Evolutionary conservation across 1,140 invertebrate species (phyloP).

Genomic region (Drosophila obscura): DNA sequence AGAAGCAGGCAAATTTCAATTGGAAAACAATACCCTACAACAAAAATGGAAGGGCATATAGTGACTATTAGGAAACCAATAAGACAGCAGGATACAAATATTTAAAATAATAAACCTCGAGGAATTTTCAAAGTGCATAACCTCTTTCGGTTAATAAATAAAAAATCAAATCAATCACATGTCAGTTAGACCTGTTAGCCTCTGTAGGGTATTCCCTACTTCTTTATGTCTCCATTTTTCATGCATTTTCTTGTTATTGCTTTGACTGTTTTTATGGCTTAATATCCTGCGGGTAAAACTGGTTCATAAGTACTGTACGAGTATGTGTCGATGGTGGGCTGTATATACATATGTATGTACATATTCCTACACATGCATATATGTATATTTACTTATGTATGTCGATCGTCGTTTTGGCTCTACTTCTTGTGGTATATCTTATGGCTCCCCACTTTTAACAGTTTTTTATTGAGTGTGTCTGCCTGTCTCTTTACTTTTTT

Average conservation of each 20-base stretch:
- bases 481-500: conserved; percentile 28
- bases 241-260: conserved; percentile 36
- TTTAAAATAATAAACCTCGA: no score
- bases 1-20: conserved; percentile 11
- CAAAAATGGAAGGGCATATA: neutral
- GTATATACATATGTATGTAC: conserved; percentile 24
- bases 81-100: no score
- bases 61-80: neutral
- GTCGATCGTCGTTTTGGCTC: conserved; percentile 44
- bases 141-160: neutral
- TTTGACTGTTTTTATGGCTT: conserved; percentile 67
- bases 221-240: conserved; percentile 24
- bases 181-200: neutral
- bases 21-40: neutral
- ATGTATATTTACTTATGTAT: conserved; percentile 1
- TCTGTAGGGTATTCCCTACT: conserved; percentile 19
- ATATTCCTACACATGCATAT: conserved; percentile 20
- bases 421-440: conserved; percentile 20
- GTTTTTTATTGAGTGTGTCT: conserved; percentile 27
- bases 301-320: conserved; percentile 52
- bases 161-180: neutral
- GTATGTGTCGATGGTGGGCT: neutral
- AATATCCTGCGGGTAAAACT: conserved; percentile 75
- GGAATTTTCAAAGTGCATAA: neutral
- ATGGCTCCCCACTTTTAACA: conserved; percentile 38